Evolutionary conservation across 2,888 invertebrate genomes (phyloP).

Genomic region (Dicyrtoma fusca): DNA sequence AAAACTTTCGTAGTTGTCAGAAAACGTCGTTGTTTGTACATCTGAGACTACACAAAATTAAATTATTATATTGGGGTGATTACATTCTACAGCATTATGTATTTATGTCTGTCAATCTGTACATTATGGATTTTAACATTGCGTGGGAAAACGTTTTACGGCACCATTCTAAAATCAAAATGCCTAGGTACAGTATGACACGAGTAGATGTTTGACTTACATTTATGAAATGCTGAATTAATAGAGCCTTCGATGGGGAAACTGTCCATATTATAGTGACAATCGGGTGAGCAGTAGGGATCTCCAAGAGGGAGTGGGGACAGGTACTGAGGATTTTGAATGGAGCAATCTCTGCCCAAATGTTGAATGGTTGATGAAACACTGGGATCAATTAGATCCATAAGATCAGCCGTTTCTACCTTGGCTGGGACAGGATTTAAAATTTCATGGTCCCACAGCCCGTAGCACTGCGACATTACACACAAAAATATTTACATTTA

Average conservation of each 20-base stretch:
- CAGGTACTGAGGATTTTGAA: slow-evolving; percentile 47
- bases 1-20: slow-evolving; percentile 52
- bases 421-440: slow-evolving; percentile 46
- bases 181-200: no score
- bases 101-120: no score
- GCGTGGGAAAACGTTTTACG: no score
- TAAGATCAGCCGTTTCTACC: slow-evolving; percentile 48
- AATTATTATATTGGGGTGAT: no score
- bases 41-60: slow-evolving; percentile 46
- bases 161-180: no score
- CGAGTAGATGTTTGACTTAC: no score
- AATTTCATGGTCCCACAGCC: slow-evolving; percentile 52
- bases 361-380: slow-evolving; percentile 38
- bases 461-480: slow-evolving; percentile 38
- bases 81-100: no score
- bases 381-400: slow-evolving; percentile 42
- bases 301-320: slow-evolving; percentile 48
- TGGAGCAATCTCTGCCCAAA: slow-evolving; percentile 27
- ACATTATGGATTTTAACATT: no score
- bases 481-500: no score
- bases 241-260: slow-evolving; percentile 42
- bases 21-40: slow-evolving; percentile 43
- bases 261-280: slow-evolving; percentile 45
- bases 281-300: slow-evolving; percentile 46
- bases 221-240: slow-evolving; percentile 44